These are phyloP conservation scores for Propithecus perrieri DNA, from an alignment of 2,797 vertebrate genomes.

Conservation along the genomic window DNA sequence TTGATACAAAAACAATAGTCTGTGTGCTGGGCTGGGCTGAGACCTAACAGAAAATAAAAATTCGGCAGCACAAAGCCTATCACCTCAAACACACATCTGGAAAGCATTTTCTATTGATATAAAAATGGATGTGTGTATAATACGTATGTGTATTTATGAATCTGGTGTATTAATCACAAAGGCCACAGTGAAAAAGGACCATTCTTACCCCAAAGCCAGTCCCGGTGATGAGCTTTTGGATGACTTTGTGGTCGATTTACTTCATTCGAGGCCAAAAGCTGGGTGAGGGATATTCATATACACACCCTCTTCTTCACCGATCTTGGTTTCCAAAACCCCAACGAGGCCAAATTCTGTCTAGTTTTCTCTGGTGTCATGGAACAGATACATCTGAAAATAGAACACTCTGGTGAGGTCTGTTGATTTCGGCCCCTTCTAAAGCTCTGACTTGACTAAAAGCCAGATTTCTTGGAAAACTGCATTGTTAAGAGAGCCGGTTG, in stretches of 20 bases:
- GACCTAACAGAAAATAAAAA: constrained; percentile 65
- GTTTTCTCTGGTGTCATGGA: background rate
- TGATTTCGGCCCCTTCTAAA: background rate
- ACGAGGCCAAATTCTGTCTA: background rate
- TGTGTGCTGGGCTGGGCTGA: constrained; percentile 23
- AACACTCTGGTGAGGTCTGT: background rate
- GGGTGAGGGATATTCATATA: background rate
- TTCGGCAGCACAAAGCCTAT: constrained; percentile 41
- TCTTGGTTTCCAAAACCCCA: background rate
- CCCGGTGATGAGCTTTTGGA: background rate
- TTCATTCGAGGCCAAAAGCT: background rate
- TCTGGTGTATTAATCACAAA: constrained; percentile 62
- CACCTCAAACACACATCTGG: constrained; percentile 69
- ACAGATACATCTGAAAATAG: background rate
- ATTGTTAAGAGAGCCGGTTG: background rate
- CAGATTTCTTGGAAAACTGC: background rate
- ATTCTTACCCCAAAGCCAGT: background rate
- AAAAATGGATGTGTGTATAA: constrained; percentile 66
- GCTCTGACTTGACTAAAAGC: background rate
- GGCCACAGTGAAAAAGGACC: background rate
- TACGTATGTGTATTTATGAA: constrained; percentile 46
- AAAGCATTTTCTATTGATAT: constrained; percentile 74
- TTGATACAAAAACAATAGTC: constrained; percentile 79
- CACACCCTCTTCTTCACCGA: background rate
- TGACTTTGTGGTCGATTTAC: background rate